phyloP scores from a whole-genome alignment of 2,797 vertebrate species.

The Anguilla anguilla region DNA sequence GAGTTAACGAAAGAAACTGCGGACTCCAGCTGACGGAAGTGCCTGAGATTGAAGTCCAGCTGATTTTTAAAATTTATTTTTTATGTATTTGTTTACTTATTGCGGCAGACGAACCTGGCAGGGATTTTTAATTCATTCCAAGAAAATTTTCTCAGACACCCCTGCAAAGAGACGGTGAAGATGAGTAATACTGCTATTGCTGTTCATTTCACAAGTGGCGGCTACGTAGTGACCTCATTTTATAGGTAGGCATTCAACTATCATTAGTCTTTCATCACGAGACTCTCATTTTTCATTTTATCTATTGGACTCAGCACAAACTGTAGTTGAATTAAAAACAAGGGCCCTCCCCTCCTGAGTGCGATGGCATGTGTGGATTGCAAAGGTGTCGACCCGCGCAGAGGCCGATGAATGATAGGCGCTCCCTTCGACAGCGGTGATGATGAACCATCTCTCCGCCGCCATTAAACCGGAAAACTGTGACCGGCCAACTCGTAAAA shows the following conservation, averaged over 20 bases:
- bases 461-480: conserved; percentile 30
- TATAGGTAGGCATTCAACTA: background rate
- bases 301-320: background rate
- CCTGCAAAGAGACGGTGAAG: too few relatives aligned
- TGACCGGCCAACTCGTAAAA: conserved; percentile 46
- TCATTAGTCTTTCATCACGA: background rate
- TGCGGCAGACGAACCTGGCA: background rate
- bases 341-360: background rate
- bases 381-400: background rate
- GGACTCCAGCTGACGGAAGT: background rate
- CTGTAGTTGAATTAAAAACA: too few relatives aligned
- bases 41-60: background rate
- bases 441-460: conserved; percentile 49
- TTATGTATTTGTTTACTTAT: background rate
- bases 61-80: background rate
- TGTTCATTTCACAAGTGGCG: background rate
- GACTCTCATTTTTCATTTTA: background rate
- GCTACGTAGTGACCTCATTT: background rate
- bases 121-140: background rate
- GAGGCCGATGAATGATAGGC: background rate
- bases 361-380: background rate
- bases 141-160: background rate
- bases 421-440: background rate
- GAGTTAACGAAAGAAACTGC: background rate
- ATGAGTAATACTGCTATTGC: background rate